Evolutionary conservation across 2,113 vertebrate genomes (phyloP).

Genomic region (Salvelinus sp.): DNA sequence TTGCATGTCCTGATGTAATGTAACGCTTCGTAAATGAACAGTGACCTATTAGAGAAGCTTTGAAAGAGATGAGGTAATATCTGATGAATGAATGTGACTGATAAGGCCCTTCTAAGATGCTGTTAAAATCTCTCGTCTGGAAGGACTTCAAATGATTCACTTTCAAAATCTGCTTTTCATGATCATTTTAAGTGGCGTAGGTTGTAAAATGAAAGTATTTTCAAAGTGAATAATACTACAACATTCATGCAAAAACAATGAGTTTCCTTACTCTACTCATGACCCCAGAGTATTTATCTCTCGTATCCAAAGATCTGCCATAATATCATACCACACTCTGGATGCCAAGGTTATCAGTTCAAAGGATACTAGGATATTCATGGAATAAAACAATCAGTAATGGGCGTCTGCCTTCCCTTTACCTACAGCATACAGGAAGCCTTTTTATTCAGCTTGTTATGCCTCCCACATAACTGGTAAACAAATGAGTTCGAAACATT

Average conservation of each 20-base stretch:
- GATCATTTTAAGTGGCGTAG: neutral
- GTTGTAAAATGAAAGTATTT: constrained; percentile 12
- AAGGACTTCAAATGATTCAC: constrained; percentile 9
- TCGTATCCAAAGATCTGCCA: constrained; percentile 1
- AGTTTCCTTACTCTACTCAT: neutral
- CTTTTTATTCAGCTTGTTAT: no score
- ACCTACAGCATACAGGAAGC: no score
- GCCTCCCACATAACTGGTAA: no score
- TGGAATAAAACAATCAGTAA: neutral
- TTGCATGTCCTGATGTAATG: constrained; percentile 27
- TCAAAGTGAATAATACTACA: constrained; percentile 4
- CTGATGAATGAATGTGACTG: constrained; percentile 45
- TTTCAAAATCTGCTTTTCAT: constrained; percentile 25
- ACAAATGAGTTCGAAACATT: neutral
- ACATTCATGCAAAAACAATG: constrained; percentile 3
- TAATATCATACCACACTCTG: constrained; percentile 1
- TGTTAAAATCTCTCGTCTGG: constrained; percentile 17
- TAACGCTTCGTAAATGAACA: constrained; percentile 38
- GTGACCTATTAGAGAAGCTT: constrained; percentile 30
- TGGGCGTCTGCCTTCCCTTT: neutral
- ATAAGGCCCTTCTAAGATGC: constrained; percentile 19
- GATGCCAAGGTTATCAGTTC: neutral
- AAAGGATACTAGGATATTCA: neutral
- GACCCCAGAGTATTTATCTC: neutral
- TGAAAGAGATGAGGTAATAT: constrained; percentile 45